Base-by-base conservation (phyloP, 2,113 vertebrate species). In the Myiozetetes cayanensis region DNA sequence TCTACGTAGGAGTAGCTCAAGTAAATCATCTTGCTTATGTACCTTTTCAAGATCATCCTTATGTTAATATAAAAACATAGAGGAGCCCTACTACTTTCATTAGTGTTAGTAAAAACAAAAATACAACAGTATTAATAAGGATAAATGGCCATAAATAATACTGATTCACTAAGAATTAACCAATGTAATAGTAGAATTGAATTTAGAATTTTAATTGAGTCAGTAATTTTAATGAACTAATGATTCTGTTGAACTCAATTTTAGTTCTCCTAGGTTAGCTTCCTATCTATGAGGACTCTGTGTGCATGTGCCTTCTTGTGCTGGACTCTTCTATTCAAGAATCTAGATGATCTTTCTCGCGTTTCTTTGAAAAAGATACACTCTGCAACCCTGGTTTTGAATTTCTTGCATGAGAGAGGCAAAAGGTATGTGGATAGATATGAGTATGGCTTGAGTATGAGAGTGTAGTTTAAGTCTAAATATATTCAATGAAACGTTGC, bases 401-500 rank as follows among this genome's bases (percentile, higher is more conserved):
- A 89, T 39, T 35, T 70, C 35, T 66, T 3, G 0, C 8, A 20
- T 11, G 39, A 73, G 27, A 21, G 22, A 73, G 1, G 0, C 14
- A 68, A 47, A 79, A 24, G 14, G 7, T 73, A 16, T 18, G 11
- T 43, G 21, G 18, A 19, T 41, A 37, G 4, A 14, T 63, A 15
- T 33, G 15, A 62, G 8, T 30, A 43, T 39, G 19, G 14, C 20
- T 56, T 56, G 10, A 12, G 39, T 33, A 35, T 22, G 13, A 53
- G 10, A 20, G 37, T 11, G 6, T 12, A 75, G 37, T 23, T 20
- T 33, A 52, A 58, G 20, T 10, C 19, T 67, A 24, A 85, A 55
- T 5, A 70, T 52, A 50, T 65, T 63, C 31, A 49, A 24, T n/a
- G 47, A 61, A 58, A 73, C 37, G 1, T 30, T 83, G 17, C 53